Evolutionary conservation across 2,113 vertebrate genomes (phyloP), one percentile per base, ranked within the genome.

Genomic region (Dissostichus mawsoni): DNA sequence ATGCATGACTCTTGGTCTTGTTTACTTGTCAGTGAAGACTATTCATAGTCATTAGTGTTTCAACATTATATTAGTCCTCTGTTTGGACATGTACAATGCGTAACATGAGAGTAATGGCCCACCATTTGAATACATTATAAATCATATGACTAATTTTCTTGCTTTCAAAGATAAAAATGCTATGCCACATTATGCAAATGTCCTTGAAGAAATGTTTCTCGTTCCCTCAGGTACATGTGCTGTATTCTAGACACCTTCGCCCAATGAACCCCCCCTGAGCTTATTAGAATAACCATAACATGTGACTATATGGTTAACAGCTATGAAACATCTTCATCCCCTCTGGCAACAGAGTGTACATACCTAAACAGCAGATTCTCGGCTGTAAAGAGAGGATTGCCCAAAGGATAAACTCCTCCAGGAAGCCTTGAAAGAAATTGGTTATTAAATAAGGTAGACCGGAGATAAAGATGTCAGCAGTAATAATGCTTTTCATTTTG

Each of bases 401-500:
- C 87, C 87, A 86, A 74, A 87, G 88, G 84, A 89, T 73, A 74
- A 80, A 71, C 78, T 85, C 89, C 90, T 85, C 77, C 62, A 89
- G 89, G 89, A 92, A 70, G 80, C 80, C 82, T 79, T 48, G 76
- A 79, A 86, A 91, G 76, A 90, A 91, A 90, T 85, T 83, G 90
- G 65, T 90, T 93, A 91, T 93, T 92, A 90, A 93, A 91, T 90
- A 88, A 92, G 87, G 86, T 69, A 84, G 84, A 74, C 56, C 44
- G 41, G 56, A 90, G 91, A 90, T 88, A 90, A 93, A 92, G 88
- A 91, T 86, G 92, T 92, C 90, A 90, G 86, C 89, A 85, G 86
- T 87, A 90, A 92, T 93, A 92, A 92, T 86, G 85, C 82, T 88
- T 90, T 90, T 92, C 82, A 91, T 92, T 92, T 87, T 87, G 84